These are phyloP conservation scores for Phoeniculus purpureus DNA, from an alignment of 2,797 vertebrate genomes.

Conservation along the genomic window DNA sequence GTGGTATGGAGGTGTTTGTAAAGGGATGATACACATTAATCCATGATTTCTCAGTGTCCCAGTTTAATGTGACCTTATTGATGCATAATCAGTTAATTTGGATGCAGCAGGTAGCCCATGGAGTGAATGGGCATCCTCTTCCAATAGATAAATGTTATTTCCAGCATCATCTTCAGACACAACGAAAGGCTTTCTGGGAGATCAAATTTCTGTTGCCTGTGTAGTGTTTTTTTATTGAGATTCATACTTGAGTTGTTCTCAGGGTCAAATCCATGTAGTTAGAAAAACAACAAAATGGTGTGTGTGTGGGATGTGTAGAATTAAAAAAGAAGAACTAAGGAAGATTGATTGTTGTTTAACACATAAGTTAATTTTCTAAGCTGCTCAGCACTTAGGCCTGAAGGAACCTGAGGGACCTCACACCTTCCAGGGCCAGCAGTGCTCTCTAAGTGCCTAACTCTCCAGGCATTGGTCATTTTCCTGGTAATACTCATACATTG, in stretches of 20 bases:
- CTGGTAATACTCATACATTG: fast-evolving
- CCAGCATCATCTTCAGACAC: background rate
- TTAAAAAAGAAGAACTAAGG: background rate
- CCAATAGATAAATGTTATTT: background rate
- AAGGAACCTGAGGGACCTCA: background rate
- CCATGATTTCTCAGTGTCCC: background rate
- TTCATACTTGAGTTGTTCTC: background rate
- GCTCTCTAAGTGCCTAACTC: background rate
- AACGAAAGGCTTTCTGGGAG: background rate
- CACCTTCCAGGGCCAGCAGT: background rate
- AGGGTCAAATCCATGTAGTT: background rate
- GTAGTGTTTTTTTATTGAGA: background rate
- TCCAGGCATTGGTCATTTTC: background rate
- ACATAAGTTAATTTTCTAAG: background rate
- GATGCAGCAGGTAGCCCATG: background rate
- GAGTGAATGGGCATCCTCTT: background rate
- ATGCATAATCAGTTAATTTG: background rate
- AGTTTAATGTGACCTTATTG: background rate
- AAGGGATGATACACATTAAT: background rate
- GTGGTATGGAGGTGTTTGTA: background rate
- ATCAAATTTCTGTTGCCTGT: background rate
- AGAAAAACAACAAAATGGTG: background rate
- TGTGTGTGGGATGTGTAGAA: too few species aligned
- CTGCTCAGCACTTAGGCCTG: background rate
- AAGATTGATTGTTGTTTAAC: background rate